Evolutionary conservation across 2,113 vertebrate species (phyloP), one percentile per base, ranked within the genome.

Genomic region (Microtus pennsylvanicus): DNA sequence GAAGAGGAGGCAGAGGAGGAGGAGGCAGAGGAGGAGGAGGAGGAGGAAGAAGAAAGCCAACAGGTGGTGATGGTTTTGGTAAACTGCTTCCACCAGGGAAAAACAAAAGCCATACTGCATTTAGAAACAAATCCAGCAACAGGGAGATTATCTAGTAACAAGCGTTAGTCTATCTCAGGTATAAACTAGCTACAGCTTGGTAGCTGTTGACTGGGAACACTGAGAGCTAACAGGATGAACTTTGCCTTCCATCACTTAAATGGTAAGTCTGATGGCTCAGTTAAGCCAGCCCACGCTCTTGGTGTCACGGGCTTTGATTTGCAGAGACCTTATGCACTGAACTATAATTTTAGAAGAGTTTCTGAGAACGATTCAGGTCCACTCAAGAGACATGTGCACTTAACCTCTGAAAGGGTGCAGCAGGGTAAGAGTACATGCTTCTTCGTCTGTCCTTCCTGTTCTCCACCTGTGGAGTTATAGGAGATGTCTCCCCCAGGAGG

Each of bases 41-140:
- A 45, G 5, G 45, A 45, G 5, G 5, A 45, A 45, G 45, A 45
- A 45, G 45, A 45, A 19, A 45, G 26, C 75, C 90, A 80, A 5
- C 17, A 26, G 50, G 70, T 9, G 63, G 69, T 72, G 77, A 77
- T 70, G 38, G 21, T 61, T 82, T 69, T 11, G 30, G 42, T 87
- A 67, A 82, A 89, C 5, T 58, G 42, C 14, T 93, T 52, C n/a
- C 61, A 94, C 42, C 78, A 42, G 26, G 75, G 75, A 87, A 91
- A 74, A 92, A 33, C 75, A 52, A 45, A 93, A 82, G 52, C 35
- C 35, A 0, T 87, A 91, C 2, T 86, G 70, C 38, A 38, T 67
- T 90, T 65, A 96, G 89, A 86, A 28, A 89, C 22, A 47, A 91
- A 69, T 76, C 61, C 55, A 97, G 24, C 87, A 82, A 77, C 42